Conservation (phyloP, 2,888 invertebrate genomes). For the Chironomus tentans region DNA sequence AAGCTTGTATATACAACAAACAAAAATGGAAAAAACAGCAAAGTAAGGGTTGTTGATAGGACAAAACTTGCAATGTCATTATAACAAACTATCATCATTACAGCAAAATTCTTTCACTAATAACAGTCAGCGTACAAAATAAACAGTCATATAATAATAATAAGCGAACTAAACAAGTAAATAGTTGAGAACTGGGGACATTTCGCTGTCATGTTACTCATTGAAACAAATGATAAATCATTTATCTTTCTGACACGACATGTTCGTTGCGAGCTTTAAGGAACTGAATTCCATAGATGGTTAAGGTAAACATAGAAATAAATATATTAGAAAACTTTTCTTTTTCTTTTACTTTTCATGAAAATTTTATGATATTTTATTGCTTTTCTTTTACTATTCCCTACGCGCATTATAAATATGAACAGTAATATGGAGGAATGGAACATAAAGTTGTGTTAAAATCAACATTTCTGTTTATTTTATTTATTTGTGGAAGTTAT, state of each 20-base stretch:
- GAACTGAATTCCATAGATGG: not conserved
- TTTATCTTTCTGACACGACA: conserved; percentile 11
- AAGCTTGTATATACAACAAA: no score
- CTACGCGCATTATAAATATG: no score
- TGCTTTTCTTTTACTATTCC: not conserved
- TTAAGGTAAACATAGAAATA: not conserved
- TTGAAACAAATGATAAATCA: conserved; percentile 5
- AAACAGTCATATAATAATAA: not conserved
- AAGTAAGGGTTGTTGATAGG: not conserved
- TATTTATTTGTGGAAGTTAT: no score
- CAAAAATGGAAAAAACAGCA: no score
- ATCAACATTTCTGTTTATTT: no score
- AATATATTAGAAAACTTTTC: not conserved
- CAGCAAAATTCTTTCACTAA: not conserved
- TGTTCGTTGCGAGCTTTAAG: not conserved
- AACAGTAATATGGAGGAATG: no score
- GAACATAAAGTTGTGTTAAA: no score
- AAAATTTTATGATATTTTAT: not conserved
- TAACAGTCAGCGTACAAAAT: not conserved
- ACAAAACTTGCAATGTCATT: not conserved
- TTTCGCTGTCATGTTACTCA: conserved; percentile 5
- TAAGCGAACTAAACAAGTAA: not conserved
- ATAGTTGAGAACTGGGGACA: not conserved
- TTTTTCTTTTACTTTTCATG: not conserved
- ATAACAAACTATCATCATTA: not conserved